Evolutionary conservation across 2,797 vertebrate species (phyloP).

Genomic region (Gymnothorax reevesii): DNA sequence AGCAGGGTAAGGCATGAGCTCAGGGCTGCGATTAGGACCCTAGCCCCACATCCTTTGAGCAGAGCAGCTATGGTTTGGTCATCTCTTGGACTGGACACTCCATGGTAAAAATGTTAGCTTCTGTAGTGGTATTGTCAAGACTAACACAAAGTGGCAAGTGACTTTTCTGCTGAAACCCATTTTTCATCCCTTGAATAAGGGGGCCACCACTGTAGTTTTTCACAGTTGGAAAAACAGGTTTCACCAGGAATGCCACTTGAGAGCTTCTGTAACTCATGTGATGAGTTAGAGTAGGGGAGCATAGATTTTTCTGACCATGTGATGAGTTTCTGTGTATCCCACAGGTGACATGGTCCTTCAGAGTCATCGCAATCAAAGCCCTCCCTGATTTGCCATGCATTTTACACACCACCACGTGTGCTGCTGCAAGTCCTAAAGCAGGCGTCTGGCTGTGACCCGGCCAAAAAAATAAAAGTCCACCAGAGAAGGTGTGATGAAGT

Average conservation of each 20-base stretch:
- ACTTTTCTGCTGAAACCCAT: too few species aligned
- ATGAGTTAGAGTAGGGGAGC: too few species aligned
- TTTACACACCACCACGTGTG: background rate
- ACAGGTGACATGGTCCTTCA: conserved; percentile 15
- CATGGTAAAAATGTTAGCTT: background rate
- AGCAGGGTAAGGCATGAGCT: conserved; percentile 19
- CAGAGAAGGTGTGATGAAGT: background rate
- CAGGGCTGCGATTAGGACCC: background rate
- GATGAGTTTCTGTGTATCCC: conserved; percentile 3
- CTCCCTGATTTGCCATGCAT: background rate
- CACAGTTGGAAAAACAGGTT: background rate
- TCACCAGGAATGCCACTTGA: background rate
- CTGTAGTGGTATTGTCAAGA: background rate
- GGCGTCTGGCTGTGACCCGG: background rate
- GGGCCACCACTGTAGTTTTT: too few species aligned
- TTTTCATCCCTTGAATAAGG: too few species aligned
- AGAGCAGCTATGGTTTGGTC: background rate
- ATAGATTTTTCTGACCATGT: background rate
- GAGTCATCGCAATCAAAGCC: background rate
- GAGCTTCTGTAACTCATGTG: background rate
- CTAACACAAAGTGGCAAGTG: too few species aligned
- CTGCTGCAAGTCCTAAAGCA: background rate
- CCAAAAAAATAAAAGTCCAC: background rate
- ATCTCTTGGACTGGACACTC: too few species aligned
- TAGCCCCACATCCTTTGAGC: background rate